phyloP scores from a whole-genome alignment of 2,797 vertebrate species.

The Lagocephalus sceleratus region DNA sequence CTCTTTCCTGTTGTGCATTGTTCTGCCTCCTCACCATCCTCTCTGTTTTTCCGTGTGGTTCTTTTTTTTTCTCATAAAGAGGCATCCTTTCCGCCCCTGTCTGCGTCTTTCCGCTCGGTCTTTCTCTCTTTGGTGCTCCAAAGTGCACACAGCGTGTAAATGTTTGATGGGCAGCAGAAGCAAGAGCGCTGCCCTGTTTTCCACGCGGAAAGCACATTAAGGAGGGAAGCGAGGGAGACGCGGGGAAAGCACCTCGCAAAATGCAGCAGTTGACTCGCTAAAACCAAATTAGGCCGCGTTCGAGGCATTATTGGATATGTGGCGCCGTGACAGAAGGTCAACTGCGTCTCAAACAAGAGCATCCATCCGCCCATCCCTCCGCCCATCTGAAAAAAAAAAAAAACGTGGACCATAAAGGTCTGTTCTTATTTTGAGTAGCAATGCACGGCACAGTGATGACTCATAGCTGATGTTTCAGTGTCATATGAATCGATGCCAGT shows the following conservation, averaged over 20 bases:
- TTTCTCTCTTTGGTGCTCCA: conserved; percentile 27
- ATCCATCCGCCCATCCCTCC: too few species aligned
- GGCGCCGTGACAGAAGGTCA: too few species aligned
- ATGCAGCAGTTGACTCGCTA: too few species aligned
- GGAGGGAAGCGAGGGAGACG: conserved; percentile 8
- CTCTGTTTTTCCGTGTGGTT: conserved; percentile 11
- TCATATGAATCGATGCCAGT: too few species aligned
- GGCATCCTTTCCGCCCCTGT: conserved; percentile 20
- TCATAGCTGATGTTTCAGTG: too few species aligned
- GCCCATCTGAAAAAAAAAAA: too few species aligned
- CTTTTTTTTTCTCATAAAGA: conserved; percentile 25
- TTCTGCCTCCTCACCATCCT: conserved; percentile 19
- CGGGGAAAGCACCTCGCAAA: conserved; percentile 4
- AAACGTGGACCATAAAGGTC: too few species aligned
- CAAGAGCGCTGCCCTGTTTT: conserved; percentile 38
- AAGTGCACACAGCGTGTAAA: conserved; percentile 51
- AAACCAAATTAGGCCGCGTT: too few species aligned
- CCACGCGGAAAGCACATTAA: conserved; percentile 53
- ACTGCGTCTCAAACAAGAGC: too few species aligned
- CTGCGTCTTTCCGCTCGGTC: conserved; percentile 5
- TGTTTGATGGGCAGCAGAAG: conserved; percentile 59
- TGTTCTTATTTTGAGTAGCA: too few species aligned
- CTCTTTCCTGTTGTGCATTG: conserved; percentile 6
- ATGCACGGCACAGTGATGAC: too few species aligned
- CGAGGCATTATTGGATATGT: too few species aligned